Percentiles rank a stretch among this genome's conserved stretches.
These are phyloP conservation scores for Anthonomus grandis DNA, from an alignment of 1,140 invertebrate genomes.

Conservation along the genomic window DNA sequence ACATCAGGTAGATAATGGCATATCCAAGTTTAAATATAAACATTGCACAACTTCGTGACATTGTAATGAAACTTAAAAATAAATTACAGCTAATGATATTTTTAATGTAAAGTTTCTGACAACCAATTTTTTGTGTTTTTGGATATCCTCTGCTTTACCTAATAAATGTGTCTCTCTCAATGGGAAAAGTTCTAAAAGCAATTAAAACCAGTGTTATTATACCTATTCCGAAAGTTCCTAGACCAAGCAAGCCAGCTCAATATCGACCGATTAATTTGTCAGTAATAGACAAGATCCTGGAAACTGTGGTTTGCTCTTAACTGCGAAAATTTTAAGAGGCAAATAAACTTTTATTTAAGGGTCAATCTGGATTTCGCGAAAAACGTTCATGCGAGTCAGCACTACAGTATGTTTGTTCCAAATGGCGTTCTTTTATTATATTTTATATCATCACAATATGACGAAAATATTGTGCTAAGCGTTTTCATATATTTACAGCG, in stretches of 20 bases:
- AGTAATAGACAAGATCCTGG: conserved; percentile 16
- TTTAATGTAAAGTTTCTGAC: conserved; percentile 2
- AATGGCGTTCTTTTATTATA: conserved; percentile 7
- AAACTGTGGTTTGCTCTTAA: conserved; percentile 12
- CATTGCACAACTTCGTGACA: background rate
- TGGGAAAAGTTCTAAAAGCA: conserved; percentile 8
- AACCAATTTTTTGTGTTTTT: conserved; percentile 9
- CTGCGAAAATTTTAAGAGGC: background rate
- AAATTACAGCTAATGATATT: conserved; percentile 2
- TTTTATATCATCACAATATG: background rate
- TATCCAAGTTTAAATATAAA: background rate
- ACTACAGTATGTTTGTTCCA: conserved; percentile 2
- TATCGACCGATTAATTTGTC: conserved; percentile 14
- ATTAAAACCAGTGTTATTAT: conserved; percentile 16
- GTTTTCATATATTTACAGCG: conserved; percentile 7
- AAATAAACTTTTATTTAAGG: conserved; percentile 10
- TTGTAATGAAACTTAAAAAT: conserved; percentile 7
- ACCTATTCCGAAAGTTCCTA: conserved; percentile 17
- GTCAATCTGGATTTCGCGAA: conserved; percentile 15
- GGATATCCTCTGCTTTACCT: conserved; percentile 13
- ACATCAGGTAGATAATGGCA: background rate
- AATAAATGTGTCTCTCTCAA: conserved; percentile 14
- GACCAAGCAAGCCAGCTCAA: conserved; percentile 16
- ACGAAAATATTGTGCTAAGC: too few species aligned
- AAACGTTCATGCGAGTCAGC: conserved; percentile 20